Base-by-base conservation (phyloP, 2,797 vertebrate genomes). In the Crocidura indochinensis region DNA sequence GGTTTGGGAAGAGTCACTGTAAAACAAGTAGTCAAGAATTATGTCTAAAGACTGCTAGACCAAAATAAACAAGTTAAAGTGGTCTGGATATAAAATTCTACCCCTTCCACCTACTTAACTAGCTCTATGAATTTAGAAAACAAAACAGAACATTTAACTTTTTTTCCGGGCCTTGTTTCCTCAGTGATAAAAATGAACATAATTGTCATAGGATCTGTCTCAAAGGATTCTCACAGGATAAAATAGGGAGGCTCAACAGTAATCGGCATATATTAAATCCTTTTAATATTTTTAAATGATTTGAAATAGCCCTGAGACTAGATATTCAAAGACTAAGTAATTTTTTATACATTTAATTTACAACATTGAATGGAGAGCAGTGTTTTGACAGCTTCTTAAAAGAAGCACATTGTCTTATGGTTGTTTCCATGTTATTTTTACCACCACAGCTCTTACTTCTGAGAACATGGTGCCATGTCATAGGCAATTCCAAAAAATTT, bases 21-120 rank as follows among this genome's bases (percentile, higher is more conserved):
- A 69, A 85, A 81, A 85, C 17, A n/a, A 83, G 60, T 90, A 91
- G 86, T 96, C 94, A 94, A 82, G 77, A 90, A 81, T 82, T 78
- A 17, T 12, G 11, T 31, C 47, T 69, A n/a, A 79, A 90, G 56
- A 67, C 73, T 80, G 53, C n/a, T 81, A 78, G 64, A 68, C 12
- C n/a, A 47, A 92, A 89, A 86, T 27, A 47, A 76, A 64, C 51
- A 27, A 64, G 56, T 75, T 69, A 56, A 31, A 29, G 51, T 56
- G 17, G 65, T 51, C 64, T 46, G 15, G 46, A 68, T 38, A 73
- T 46, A 67, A 87, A 80, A 76, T 65, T 26, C 26, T n/a, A 87
- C 60, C 14, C 68, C 9, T 51, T 47, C 26, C 77, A 84, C 1
- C 0, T 7, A 5, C 38, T 38, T 38, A 38, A 38, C 46, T 46